These are phyloP conservation scores for Leucophora obtusa DNA, from an alignment of 2,888 invertebrate species.

Conservation along the genomic window DNA sequence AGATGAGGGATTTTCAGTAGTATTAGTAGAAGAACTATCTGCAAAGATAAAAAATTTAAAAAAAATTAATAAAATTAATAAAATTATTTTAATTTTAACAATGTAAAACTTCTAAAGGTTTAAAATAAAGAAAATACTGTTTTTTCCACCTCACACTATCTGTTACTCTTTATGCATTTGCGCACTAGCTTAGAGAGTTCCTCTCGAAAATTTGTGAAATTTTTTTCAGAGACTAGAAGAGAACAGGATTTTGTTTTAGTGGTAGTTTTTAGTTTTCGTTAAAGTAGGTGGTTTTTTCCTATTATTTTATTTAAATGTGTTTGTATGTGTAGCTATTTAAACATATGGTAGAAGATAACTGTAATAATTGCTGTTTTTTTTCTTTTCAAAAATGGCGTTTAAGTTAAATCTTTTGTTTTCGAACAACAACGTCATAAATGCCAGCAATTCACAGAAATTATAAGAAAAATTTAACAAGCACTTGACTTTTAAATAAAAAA, in stretches of 20 bases:
- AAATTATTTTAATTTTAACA: slow-evolving; percentile 26
- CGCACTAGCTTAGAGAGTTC: not conserved
- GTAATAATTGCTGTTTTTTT: slow-evolving; percentile 51
- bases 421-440: slow-evolving; percentile 49
- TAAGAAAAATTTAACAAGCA: slow-evolving; percentile 56
- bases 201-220: not conserved
- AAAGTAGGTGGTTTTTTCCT: slow-evolving; percentile 45
- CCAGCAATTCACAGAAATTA: slow-evolving; percentile 57
- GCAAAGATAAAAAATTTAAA: slow-evolving; percentile 76
- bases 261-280: slow-evolving; percentile 44
- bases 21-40: slow-evolving; percentile 87
- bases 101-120: not conserved
- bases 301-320: not conserved
- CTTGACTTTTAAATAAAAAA: slow-evolving; percentile 54
- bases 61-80: slow-evolving; percentile 48
- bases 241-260: not conserved
- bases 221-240: not conserved
- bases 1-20: slow-evolving; percentile 83
- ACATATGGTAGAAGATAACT: slow-evolving; percentile 44
- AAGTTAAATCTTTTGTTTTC: slow-evolving; percentile 60
- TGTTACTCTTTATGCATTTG: not conserved
- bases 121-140: not conserved
- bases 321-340: slow-evolving; percentile 20
- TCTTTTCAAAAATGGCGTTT: slow-evolving; percentile 64
- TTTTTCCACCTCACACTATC: not conserved